phyloP scores from a whole-genome alignment of 2,888 invertebrate genomes.

The Acronicta leporina region DNA sequence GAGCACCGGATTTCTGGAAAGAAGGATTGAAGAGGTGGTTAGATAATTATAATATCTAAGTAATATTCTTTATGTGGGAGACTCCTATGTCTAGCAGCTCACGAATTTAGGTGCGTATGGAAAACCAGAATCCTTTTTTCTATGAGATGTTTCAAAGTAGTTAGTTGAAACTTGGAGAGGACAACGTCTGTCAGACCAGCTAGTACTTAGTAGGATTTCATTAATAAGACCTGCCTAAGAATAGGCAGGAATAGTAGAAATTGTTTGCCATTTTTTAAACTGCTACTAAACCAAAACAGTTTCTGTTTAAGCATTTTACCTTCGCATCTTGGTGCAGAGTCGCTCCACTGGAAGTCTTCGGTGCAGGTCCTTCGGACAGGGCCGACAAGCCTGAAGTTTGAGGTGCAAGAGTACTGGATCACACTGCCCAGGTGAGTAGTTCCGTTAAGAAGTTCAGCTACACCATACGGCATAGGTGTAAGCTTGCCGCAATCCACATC shows the following conservation, averaged over 20 bases:
- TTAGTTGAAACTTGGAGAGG: too few relatives aligned
- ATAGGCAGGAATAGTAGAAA: too few relatives aligned
- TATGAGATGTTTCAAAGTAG: too few relatives aligned
- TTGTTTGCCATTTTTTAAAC: too few relatives aligned
- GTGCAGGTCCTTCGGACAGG: constrained; percentile 92
- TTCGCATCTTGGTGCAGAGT: constrained; percentile 95
- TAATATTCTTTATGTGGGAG: background rate
- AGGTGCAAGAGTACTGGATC: constrained; percentile 93
- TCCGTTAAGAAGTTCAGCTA: constrained; percentile 92
- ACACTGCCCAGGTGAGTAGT: constrained; percentile 95
- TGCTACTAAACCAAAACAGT: too few relatives aligned
- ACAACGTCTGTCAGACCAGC: too few relatives aligned
- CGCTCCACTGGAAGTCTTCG: constrained; percentile 95
- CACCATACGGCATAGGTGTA: constrained; percentile 93
- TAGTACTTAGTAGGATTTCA: too few relatives aligned
- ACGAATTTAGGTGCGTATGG: too few relatives aligned
- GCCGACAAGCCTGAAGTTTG: constrained; percentile 94
- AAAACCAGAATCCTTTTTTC: too few relatives aligned
- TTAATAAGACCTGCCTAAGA: too few relatives aligned
- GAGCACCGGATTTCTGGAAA: constrained; percentile 95
- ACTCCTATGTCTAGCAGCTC: background rate
- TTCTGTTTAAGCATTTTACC: constrained; percentile 83
- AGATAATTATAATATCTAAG: background rate
- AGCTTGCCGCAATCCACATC: constrained; percentile 97
- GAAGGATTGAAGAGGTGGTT: background rate